Evolutionary conservation across 2,113 vertebrate genomes (phyloP), one percentile per base, ranked within the genome.

Genomic region (Rhinichthys klamathensis): DNA sequence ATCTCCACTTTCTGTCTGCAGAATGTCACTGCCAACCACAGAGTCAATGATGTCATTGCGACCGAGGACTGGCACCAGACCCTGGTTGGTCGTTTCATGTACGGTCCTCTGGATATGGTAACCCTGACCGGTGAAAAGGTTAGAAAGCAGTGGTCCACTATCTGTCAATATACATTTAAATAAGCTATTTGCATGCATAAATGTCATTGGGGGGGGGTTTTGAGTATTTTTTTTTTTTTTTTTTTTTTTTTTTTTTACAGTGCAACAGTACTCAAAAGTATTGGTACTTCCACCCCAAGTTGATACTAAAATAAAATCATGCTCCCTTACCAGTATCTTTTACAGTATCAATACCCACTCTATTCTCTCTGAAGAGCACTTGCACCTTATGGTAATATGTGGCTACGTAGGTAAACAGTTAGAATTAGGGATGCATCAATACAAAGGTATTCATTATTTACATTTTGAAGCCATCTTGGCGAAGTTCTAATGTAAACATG

Each of bases 51-150:
- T 0, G 91, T 99, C 85, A 97, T 99, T 32, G 95, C 96, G 0
- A 97, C 96, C 0, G 98, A 99, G 92, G 97, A 97, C 0, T 96
- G 97, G 18, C 95, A 94, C 3, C 98, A 99, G 92, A 94, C 95
- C 2, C 93, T 99, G 58, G 96, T 99, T 58, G 98, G 98, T 10
- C 97, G 98, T 70, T 99, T 99, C 90, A 99, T 99, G 98, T 99
- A 99, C 0, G 98, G 98, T 15, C 98, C 98, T 69, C 92, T 99
- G 67, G 98, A 99, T 93, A 99, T 99, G 98, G 98, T 99, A 49
- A 98, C 98, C 46, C 92, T 99, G 84, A 99, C 98, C 0, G 98
- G 98, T 54, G 98, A 99, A 92, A 99, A 99, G 97, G 98, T 99
- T 91, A 87, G 78, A 61, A 3, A 80, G 21, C 30, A 0, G 0